phyloP scores from a whole-genome alignment of 2,113 vertebrate genomes.

The Sinocyclocheilus grahami region DNA sequence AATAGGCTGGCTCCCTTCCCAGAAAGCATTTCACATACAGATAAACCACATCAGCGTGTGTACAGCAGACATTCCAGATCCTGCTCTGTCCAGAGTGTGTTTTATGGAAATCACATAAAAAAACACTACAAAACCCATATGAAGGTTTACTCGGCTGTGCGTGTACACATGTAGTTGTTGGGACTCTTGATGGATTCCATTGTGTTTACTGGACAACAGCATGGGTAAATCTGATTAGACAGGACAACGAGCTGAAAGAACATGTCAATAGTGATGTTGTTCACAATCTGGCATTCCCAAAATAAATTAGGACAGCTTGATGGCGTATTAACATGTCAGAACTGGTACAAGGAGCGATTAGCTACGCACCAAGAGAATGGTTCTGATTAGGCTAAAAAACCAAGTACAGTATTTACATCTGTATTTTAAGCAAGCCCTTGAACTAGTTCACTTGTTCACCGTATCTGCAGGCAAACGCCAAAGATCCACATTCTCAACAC shows the following conservation, averaged over 20 bases:
- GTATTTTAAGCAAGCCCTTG: neutral
- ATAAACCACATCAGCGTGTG: constrained; percentile 42
- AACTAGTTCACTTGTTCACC: neutral
- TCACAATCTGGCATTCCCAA: neutral
- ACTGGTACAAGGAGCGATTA: neutral
- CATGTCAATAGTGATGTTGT: constrained; percentile 30
- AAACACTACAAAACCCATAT: constrained; percentile 27
- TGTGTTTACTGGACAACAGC: constrained; percentile 14
- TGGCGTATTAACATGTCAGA: constrained; percentile 34
- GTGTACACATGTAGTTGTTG: neutral
- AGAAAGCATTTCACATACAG: constrained; percentile 65
- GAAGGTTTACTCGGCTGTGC: constrained; percentile 16
- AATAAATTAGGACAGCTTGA: constrained; percentile 17
- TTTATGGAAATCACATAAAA: constrained; percentile 36
- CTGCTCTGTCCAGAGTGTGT: constrained; percentile 34
- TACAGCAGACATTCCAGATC: constrained; percentile 40
- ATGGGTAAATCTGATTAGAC: constrained; percentile 16
- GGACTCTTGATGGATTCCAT: constrained; percentile 23
- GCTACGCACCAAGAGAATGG: neutral
- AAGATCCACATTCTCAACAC: neutral
- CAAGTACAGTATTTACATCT: constrained; percentile 14
- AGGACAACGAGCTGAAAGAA: constrained; percentile 33
- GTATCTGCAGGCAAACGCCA: neutral
- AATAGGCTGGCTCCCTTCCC: constrained; percentile 70
- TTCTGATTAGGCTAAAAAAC: neutral